Conservation (phyloP, 2,888 invertebrate species). For the Trachelus iudaicus region DNA sequence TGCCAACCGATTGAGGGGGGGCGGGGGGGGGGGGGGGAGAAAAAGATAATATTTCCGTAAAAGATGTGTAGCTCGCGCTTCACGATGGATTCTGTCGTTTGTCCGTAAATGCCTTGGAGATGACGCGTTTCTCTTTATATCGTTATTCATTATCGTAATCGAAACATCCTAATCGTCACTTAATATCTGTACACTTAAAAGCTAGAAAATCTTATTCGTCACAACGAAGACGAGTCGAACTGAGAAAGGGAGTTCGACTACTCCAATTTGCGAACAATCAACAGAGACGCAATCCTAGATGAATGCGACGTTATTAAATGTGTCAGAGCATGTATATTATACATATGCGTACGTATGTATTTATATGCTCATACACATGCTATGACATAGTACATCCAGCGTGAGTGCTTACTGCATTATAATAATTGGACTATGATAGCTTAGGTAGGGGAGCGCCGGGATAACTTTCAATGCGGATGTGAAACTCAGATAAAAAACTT, state of each 20-base stretch:
- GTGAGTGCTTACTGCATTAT: slow-evolving; percentile 43
- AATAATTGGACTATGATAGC: slow-evolving; percentile 51
- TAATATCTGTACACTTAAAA: slow-evolving; percentile 56
- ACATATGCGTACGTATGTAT: background rate
- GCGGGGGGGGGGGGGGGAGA: background rate
- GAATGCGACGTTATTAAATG: background rate
- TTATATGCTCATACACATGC: background rate
- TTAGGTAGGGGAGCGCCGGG: slow-evolving; percentile 45
- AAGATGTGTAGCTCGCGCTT: background rate
- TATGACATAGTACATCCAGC: slow-evolving; percentile 37
- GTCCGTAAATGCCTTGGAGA: no score
- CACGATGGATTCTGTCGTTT: background rate
- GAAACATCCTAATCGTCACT: slow-evolving; percentile 30
- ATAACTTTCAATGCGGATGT: slow-evolving; percentile 26
- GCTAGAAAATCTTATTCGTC: slow-evolving; percentile 43
- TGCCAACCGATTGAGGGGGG: background rate
- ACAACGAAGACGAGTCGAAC: slow-evolving; percentile 12
- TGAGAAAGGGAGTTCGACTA: slow-evolving; percentile 21
- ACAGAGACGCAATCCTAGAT: background rate
- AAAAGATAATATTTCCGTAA: background rate
- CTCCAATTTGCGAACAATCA: no score
- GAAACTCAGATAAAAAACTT: slow-evolving; percentile 42
- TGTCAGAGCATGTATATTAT: background rate
- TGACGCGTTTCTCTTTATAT: no score
- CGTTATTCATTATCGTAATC: background rate